Conservation (phyloP, 2,113 vertebrate species). For the Podarcis cretensis region DNA sequence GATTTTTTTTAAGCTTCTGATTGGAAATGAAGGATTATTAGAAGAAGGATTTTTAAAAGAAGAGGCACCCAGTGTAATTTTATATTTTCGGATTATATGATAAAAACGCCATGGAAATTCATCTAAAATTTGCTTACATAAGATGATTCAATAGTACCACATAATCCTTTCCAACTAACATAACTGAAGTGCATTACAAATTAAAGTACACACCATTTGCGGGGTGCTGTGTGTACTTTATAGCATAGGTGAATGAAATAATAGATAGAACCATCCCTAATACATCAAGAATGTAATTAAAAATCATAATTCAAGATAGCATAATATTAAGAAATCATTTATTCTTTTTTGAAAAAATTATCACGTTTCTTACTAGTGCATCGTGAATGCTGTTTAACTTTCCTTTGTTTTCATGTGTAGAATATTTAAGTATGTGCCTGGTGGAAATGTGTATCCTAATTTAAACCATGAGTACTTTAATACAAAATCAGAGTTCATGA, state of each 20-base stretch:
- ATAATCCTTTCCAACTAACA: constrained; percentile 60
- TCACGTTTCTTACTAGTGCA: background rate
- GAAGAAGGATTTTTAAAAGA: constrained; percentile 57
- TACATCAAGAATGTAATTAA: background rate
- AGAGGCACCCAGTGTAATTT: constrained; percentile 67
- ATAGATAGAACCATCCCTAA: background rate
- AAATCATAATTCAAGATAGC: background rate
- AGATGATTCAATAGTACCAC: constrained; percentile 43
- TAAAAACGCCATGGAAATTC: constrained; percentile 64
- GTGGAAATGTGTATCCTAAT: background rate
- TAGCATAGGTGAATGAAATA: background rate
- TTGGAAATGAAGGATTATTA: constrained; percentile 71
- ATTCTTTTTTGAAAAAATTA: background rate
- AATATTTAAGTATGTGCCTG: too few relatives aligned
- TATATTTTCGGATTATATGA: constrained; percentile 70
- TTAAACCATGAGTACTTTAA: background rate
- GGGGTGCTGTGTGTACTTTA: background rate
- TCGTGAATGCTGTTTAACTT: background rate
- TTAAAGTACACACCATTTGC: background rate
- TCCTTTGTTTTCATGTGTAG: background rate
- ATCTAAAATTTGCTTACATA: constrained; percentile 72
- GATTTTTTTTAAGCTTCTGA: constrained; percentile 63
- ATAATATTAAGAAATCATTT: background rate
- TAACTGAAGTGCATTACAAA: constrained; percentile 31
- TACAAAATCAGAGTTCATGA: background rate